Evolutionary conservation across 2,113 vertebrate genomes (phyloP), one percentile per base, ranked within the genome.

Genomic region (Hippocampus abdominalis): DNA sequence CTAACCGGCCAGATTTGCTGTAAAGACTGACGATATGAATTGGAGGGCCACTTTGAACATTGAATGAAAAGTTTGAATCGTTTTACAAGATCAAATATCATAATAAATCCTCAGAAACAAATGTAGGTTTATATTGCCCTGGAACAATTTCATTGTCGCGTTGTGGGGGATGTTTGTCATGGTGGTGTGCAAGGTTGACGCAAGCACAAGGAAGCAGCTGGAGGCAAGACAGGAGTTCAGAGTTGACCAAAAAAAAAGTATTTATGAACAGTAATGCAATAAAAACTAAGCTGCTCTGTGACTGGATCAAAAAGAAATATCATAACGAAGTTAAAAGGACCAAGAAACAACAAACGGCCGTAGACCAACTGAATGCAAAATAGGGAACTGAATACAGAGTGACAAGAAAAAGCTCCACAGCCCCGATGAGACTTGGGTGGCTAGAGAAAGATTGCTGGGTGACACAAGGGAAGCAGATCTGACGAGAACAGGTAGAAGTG

Each of bases 21-120:
- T 79, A 74, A 48, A 69, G 54, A 44, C 64, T 60, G 66, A 77
- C 63, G 78, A 48, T 59, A 77, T 78, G 40, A 3, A 13, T 49
- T 68, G 3, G 6, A 21, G 44, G 57, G 64, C 77, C 62, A 13
- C 20, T 53, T 44, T 69, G 72, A 64, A 71, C 62, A 23, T 32
- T 76, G 81, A 78, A 76, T 63, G 75, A 57, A 25, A 56, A 54
- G 54, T 72, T 27, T 4, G 39, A 70, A 49, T 20, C 1, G 3
- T 63, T 5, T 5, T 42, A 64, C 39, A 15, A 42, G 39, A 64
- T 40, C 4, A 63, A 23, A 23, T 40, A 40, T 61, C 7, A 32
- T 20, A 60, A 49, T 20, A 21, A 49, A 20, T 49, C 18, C 18
- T 49, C 48, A 49, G 48, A 44, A 15, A 44, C 10, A 44, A 44